Evolutionary conservation across 2,888 invertebrate genomes (phyloP), one percentile per base, ranked within the genome.

Genomic region (Petrophora chlorosata): DNA sequence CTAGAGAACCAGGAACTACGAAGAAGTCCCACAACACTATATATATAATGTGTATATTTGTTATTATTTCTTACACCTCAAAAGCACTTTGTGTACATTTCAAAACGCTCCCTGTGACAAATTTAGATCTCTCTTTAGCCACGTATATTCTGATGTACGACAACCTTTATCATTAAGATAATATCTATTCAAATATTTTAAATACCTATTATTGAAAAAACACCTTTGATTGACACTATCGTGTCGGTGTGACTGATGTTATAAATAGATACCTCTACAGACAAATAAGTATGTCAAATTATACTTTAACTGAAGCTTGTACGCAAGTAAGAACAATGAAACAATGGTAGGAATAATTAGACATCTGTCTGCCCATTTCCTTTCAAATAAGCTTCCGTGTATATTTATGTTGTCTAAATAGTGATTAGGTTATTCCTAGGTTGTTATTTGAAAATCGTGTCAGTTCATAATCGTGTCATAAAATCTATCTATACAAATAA

Each of bases 291-390:
- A 22, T 10, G 14, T 17, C 30, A 12, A 4, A 29, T 39, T 29
- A 39, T 29, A 12, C 12, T 39, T 22, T 29, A 48, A 29, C 9
- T 13, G 7, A 40, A 47, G 26, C 36, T 38, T 22, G 49, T 39
- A 46, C 32, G 12, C 19, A 28, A 47, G 38, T n/a, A 46, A 56
- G 56, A 67, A 76, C 73, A 77, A 76, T 75, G 59, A 73, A 73
- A 77, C 74, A 76, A 76, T 72, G 36, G 61, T n/a, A 35, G 22
- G 63, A 35, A 64, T 65, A 65, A 70, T 66, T 70, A 67, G 40
- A 44, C 52, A 52, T 55, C 30, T 48, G 36, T 67, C 61, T 54
- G 64, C 60, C 63, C 53, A 72, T 74, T 76, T 75, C 76, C 70
- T 74, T 56, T 29, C 50, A 56, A 58, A 52, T 48, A 45, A 46